Evolutionary conservation across 1,140 invertebrate genomes (phyloP), one percentile per base, ranked within the genome.

Genomic region (Panagrolaimus sp.): DNA sequence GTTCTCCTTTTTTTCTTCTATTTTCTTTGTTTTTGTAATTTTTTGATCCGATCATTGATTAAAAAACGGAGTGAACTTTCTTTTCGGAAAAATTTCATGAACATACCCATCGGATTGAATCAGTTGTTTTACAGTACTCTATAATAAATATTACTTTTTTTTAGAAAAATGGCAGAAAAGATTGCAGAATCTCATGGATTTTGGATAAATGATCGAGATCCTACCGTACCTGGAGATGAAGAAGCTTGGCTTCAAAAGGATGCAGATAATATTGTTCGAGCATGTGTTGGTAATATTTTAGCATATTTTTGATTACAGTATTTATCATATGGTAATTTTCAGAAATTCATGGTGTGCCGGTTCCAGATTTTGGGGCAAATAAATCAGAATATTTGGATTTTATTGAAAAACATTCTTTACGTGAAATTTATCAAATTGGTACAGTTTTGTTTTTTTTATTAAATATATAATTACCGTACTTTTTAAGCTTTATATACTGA

Each of bases 141-240:
- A 12, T 4, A 58, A 38, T 38, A 38, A 38, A 4, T 7, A 10
- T 58, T 8, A 52, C 8, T 21, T 0, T 12, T 8, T 21, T 58
- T 58, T 58, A 58, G 52, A 8, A 21, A 28, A 58, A 58, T 12
- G 28, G 52, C 52, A 2, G 52, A 58, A 58, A 21, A 58, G 5
- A 58, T 58, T 28, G 52, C 52, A 12, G 52, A 58, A 17, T 26
- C 21, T 5, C 52, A 58, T 28, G 52, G 52, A 21, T 58, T 58
- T 28, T 58, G 28, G 21, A 58, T 58, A 12, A 26, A 21, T 21
- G 52, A 28, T 28, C 52, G 52, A 12, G 52, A 58, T 12, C 52
- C 52, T 1, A 58, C 52, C 3, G 52, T 58, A 12, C 21, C 21
- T 4, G 52, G 28, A 12, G 17, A 58, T 8, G 52, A 58, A 58